Percentiles rank a stretch among this genome's conserved stretches.
Evolutionary conservation across 2,113 vertebrate species (phyloP).

Genomic region (Calcarius ornatus): DNA sequence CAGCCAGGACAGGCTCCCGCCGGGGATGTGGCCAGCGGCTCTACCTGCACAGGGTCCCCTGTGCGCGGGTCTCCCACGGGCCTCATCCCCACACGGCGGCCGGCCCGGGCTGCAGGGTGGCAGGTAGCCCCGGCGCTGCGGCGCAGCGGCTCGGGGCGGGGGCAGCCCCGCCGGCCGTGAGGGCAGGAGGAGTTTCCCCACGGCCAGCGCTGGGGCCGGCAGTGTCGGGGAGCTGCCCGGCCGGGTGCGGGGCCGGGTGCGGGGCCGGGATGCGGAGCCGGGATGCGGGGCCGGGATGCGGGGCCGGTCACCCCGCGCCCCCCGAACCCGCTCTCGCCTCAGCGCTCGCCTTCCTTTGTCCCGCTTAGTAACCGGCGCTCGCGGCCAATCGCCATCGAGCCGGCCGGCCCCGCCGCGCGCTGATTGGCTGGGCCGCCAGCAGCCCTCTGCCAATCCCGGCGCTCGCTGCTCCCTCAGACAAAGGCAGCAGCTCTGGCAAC

Average conservation of each 20-base stretch:
- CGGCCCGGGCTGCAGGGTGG: too few relatives aligned
- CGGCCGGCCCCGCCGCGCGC: neutral
- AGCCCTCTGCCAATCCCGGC: conserved; percentile 25
- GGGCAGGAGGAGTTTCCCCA: neutral
- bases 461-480: conserved; percentile 54
- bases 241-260: too few relatives aligned
- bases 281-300: neutral
- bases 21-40: neutral
- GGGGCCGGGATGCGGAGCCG: too few relatives aligned
- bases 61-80: neutral
- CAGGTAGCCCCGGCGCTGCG: neutral
- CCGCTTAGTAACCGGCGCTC: conserved; percentile 75
- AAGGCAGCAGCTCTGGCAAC: conserved; percentile 68
- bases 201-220: neutral
- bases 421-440: conserved; percentile 39
- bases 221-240: fast-evolving
- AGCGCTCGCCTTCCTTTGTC: conserved; percentile 65
- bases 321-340: neutral
- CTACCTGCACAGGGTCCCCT: neutral
- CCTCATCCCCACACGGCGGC: neutral
- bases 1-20: neutral
- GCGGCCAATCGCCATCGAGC: conserved; percentile 62
- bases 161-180: neutral
- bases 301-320: neutral
- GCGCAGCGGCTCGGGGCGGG: too few relatives aligned